These are phyloP conservation scores for Parotocinclus haroldoi DNA, from an alignment of 2,797 vertebrate genomes.

Conservation along the genomic window DNA sequence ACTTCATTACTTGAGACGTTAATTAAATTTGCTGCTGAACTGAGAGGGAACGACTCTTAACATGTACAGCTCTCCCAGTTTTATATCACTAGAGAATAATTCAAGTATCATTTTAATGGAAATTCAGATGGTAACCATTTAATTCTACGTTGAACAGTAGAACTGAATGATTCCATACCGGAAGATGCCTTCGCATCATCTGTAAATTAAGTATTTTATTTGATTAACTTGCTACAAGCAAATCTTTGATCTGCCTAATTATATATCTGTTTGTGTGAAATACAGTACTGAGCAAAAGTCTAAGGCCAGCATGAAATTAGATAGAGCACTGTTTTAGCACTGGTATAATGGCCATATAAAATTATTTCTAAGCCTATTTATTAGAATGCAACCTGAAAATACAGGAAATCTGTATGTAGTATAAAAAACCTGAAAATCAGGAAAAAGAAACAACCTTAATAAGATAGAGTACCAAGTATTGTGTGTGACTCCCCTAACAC, in stretches of 20 bases:
- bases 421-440: too few relatives aligned
- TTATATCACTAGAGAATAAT: background rate
- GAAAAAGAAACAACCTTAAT: too few relatives aligned
- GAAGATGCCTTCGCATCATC: constrained; percentile 28
- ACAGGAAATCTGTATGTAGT: too few relatives aligned
- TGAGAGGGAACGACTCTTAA: constrained; percentile 23
- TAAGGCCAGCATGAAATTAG: too few relatives aligned
- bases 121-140: constrained; percentile 6
- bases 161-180: constrained; percentile 9
- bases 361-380: too few relatives aligned
- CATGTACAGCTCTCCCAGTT: background rate
- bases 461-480: too few relatives aligned
- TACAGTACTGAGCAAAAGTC: constrained; percentile 5
- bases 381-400: too few relatives aligned
- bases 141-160: constrained; percentile 2
- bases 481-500: too few relatives aligned
- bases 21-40: background rate
- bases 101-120: background rate
- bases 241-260: constrained; percentile 13
- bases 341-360: background rate
- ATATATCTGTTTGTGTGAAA: constrained; percentile 30
- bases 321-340: too few relatives aligned
- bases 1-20: background rate
- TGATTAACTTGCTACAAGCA: constrained; percentile 5
- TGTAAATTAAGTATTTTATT: constrained; percentile 40